Evolutionary conservation across 2,888 invertebrate genomes (phyloP), one percentile per base, ranked within the genome.

Genomic region (Bombylius major): DNA sequence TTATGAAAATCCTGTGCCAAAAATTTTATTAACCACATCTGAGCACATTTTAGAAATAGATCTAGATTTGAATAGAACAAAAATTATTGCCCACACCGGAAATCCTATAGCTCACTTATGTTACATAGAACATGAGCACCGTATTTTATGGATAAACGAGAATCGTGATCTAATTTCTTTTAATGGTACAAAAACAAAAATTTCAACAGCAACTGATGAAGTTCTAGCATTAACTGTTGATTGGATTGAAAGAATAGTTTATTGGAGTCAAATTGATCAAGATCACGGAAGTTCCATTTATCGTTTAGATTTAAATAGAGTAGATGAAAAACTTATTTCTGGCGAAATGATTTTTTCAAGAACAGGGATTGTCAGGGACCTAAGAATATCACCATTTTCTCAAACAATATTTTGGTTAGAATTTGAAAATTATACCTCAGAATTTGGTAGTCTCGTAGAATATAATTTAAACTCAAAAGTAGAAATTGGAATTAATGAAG

Each of bases 211-310:
- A 56, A 77, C 78, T 42, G 78, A 78, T n/a, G 78, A 79, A 39
- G 81, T 80, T 0, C 70, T 80, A 11, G 83, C 87, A 58, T 72
- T 95, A 34, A 82, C 87, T 4, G 78, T 91, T 1, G 94, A 96
- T 72, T 96, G 95, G 95, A 81, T 95, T 48, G 83, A 87, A 51
- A 79, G 92, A 51, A 82, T 84, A 50, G 75, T 95, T 7, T 95
- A 89, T 69, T 92, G 90, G 83, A 79, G 86, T 0, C 90, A 90
- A 70, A 67, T 78, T 31, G 72, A 75, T 2, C 73, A 75, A 6
- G 58, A 59, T 0, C 39, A 51, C 2, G 59, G 66, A 0, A 78
- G 79, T 57, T 78, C 79, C 0, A 76, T 86, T 34, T 82, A 83
- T 65, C 79, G 82, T 60, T 75, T 88, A 5, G 82, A 87, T 67